Conservation (phyloP, 2,113 vertebrate species). For the Trematocara stigmaticum region DNA sequence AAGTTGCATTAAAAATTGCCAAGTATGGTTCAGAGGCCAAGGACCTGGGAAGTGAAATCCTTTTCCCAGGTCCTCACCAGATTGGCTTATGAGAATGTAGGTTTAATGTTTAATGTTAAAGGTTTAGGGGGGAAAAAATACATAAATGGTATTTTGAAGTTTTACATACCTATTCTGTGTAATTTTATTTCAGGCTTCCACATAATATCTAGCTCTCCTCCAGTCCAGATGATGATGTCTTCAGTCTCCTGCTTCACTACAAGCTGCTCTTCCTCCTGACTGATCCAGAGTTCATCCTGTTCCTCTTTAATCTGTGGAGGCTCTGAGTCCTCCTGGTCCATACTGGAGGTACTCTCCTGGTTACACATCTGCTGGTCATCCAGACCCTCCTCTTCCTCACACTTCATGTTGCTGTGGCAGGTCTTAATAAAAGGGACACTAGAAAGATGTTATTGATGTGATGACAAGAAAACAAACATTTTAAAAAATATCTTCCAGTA, state of each 20-base stretch:
- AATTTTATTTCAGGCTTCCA: background rate
- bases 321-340: background rate
- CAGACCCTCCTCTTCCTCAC: background rate
- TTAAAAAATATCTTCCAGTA: background rate
- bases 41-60: fast-evolving
- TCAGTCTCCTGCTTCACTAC: background rate
- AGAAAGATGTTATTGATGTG: background rate
- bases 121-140: background rate
- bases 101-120: background rate
- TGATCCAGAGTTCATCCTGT: background rate
- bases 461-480: background rate
- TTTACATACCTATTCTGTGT: background rate
- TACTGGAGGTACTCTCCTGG: background rate
- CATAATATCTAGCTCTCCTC: background rate
- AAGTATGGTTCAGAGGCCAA: background rate
- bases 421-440: background rate
- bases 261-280: background rate
- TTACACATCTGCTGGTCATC: background rate
- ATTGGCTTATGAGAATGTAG: too few relatives aligned
- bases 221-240: background rate
- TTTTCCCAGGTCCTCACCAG: background rate
- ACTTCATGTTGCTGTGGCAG: background rate
- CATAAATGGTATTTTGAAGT: background rate
- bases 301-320: background rate
- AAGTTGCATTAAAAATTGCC: background rate